phyloP scores from a whole-genome alignment of 2,113 vertebrate genomes.

The Gila orcuttii region DNA sequence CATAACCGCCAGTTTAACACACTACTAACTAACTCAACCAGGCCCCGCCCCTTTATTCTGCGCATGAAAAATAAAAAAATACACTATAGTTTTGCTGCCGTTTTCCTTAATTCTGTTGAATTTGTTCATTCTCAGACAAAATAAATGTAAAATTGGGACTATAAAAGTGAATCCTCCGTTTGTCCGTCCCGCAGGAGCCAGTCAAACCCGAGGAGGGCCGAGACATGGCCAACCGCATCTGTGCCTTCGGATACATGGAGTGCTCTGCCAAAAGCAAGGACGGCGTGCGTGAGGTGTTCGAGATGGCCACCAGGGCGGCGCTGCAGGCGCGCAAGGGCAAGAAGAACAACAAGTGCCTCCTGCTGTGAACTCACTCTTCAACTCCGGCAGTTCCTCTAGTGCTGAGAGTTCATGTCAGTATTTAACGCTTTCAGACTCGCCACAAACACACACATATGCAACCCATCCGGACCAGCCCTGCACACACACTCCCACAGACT shows the following conservation, averaged over 20 bases:
- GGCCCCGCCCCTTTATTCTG: too few species aligned
- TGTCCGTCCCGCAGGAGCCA: constrained; percentile 73
- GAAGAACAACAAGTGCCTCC: constrained; percentile 78
- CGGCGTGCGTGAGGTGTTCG: constrained; percentile 86
- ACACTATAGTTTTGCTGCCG: too few species aligned
- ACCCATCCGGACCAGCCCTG: constrained; percentile 60
- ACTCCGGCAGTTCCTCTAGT: constrained; percentile 56
- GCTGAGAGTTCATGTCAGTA: constrained; percentile 75
- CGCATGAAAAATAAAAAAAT: too few species aligned
- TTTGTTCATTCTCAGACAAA: too few species aligned
- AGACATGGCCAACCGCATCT: constrained; percentile 85
- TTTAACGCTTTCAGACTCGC: constrained; percentile 64
- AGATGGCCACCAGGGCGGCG: constrained; percentile 87
- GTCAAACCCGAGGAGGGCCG: constrained; percentile 84
- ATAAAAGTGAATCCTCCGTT: too few species aligned
- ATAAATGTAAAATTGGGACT: too few species aligned
- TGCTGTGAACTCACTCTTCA: constrained; percentile 72
- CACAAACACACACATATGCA: constrained; percentile 59
- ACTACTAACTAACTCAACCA: too few species aligned
- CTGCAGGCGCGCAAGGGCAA: constrained; percentile 83
- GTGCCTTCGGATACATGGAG: constrained; percentile 87
- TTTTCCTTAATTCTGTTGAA: too few species aligned
- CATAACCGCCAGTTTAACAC: too few species aligned
- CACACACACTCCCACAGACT: constrained; percentile 70
- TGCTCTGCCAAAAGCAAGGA: constrained; percentile 87